Base-by-base conservation (phyloP, 2,888 invertebrate genomes). In the Lasius fuliginosus region DNA sequence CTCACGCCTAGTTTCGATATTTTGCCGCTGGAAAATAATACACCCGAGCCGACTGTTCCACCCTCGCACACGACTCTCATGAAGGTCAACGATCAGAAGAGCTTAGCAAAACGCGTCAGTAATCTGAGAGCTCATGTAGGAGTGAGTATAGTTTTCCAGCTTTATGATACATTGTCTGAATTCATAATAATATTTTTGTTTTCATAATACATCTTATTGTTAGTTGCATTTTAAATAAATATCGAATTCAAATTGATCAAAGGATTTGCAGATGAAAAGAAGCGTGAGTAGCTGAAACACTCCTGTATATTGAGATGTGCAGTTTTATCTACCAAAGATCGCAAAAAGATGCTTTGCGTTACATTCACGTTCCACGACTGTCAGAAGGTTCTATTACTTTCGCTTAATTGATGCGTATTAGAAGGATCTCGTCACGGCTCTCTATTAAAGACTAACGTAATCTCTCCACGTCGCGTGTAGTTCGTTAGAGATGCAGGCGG, bases 1-100 rank as follows among this genome's bases (percentile, higher is more conserved):
- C 95, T 96, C 88, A 96, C 97, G 46, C 97, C 97, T 49, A 96
- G 97, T 87, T 97, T 97, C 95, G 97, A 97, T 87, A 96, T 97
- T 94, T 94, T 97, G 89, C 96, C 97, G 82, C 95, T 97, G 95
- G 97, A 97, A 83, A 94, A 92, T 82, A 95, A 95, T 36, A 95
- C 93, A 90, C 95, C 94, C 91, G 96, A 96, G 94, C 96, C 96
- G 92, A 92, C 94, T n/a, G n/a, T n/a, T 83, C 94, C 96, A 86
- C 95, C 96, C 83, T 96, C 96, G 88, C 96, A 96, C 84, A 96
- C 96, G 36, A 96, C 96, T 73, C 95, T 97, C 60, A 96, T 96
- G 71, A 97, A 97, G 93, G 96, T 97, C 36, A 97, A 97, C 94
- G 97, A 97, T 92, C 97, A 97, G 92, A 97, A 97, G 93, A 96